A percentile compares a stretch with the other conserved stretches of the same genome.
Conservation (phyloP, 2,113 vertebrate genomes). For the Microtus richardsoni region DNA sequence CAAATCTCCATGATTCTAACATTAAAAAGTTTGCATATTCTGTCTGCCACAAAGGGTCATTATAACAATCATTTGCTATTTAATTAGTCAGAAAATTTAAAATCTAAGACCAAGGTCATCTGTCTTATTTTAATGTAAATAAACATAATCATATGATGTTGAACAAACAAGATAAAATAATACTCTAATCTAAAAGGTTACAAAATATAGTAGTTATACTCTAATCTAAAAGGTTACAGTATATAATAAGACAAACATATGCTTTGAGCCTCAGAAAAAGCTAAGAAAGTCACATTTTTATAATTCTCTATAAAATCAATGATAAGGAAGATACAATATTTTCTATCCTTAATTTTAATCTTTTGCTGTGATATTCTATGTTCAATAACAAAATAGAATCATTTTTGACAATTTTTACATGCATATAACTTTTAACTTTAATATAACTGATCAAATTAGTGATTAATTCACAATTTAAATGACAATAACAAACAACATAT, state of each 20-base stretch:
- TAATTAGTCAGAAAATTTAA: constrained; percentile 73
- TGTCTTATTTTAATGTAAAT: background rate
- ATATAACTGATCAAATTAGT: background rate
- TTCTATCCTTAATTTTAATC: background rate
- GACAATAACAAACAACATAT: background rate
- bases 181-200: background rate
- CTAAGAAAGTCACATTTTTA: background rate
- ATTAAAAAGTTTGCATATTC: constrained; percentile 54
- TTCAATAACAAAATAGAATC: background rate
- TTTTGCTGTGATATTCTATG: background rate
- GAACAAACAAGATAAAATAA: background rate
- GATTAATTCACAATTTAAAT: background rate
- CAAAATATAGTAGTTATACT: background rate
- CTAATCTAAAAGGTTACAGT: constrained; percentile 20
- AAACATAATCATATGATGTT: background rate
- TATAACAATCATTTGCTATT: constrained; percentile 57
- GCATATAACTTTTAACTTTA: background rate
- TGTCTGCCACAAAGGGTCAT: background rate
- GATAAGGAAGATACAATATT: background rate
- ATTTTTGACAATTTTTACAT: background rate
- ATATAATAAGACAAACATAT: background rate
- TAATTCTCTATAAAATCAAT: constrained; percentile 19
- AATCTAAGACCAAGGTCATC: constrained; percentile 25
- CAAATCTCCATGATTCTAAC: constrained; percentile 29
- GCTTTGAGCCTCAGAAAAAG: constrained; percentile 3